Conservation (phyloP, 2,113 vertebrate genomes). For the Crotalus tigris region DNA sequence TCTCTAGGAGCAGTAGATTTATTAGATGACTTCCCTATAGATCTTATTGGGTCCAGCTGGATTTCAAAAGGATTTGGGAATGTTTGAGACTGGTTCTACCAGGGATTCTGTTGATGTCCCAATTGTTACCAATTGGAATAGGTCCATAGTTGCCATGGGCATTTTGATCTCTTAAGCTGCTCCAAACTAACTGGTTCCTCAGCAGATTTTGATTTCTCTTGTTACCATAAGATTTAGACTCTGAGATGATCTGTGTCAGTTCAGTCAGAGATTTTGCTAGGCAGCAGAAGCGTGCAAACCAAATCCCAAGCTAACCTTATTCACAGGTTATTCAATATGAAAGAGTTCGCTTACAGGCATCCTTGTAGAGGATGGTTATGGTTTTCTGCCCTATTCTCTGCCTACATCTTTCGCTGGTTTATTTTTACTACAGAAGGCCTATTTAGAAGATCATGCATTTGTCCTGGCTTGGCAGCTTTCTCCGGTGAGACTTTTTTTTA, state of each 20-base stretch:
- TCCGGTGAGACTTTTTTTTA: not conserved
- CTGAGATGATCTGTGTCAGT: not conserved
- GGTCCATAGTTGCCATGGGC: not conserved
- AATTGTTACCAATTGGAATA: not conserved
- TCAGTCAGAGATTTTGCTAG: not conserved
- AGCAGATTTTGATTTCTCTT: not conserved
- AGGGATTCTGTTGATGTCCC: not conserved
- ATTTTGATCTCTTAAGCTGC: not conserved
- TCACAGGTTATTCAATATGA: not conserved
- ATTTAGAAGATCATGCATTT: not conserved
- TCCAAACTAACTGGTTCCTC: not conserved
- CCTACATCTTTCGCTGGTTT: not conserved
- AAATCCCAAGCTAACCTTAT: not conserved
- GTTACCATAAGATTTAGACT: not conserved
- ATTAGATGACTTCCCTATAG: not conserved
- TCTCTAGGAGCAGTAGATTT: not conserved
- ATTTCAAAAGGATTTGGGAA: not conserved
- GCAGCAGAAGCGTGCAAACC: not conserved
- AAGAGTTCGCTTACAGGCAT: too few species aligned
- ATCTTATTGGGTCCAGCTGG: not conserved
- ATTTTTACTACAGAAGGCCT: not conserved
- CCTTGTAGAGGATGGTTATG: not conserved
- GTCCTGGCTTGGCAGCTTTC: not conserved
- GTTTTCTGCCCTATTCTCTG: not conserved
- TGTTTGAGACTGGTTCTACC: not conserved